Evolutionary conservation across 1,140 invertebrate species (phyloP), one percentile per base, ranked within the genome.

Genomic region (Centruroides sculpturatus): DNA sequence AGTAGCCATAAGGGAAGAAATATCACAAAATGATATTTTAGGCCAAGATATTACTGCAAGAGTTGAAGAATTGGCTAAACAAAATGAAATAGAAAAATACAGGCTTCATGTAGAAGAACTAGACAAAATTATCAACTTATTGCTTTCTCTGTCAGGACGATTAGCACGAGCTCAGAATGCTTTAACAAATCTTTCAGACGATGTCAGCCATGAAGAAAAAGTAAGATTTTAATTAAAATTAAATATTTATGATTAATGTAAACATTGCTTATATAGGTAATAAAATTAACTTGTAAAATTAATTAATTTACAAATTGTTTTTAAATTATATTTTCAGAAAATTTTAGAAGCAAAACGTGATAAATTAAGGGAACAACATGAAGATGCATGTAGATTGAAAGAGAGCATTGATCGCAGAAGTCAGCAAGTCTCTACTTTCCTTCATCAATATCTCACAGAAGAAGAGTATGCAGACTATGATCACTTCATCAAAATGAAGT

Each of bases 401-500:
- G 81, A 81, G 59, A 86, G 85, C 71, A 91, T 92, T 63, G 88
- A 92, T 71, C 80, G 83, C 55, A 80, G 89, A 35, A 85, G 86
- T 67, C 74, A 80, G n/a, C 83, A 80, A 70, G 84, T 93, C 10
- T 82, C 84, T 7, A 79, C 79, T 46, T 82, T 89, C 60, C 76
- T 93, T 52, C 78, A 80, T 57, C 84, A 87, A 71, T 86, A 87
- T 73, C 77, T 93, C 59, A 80, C 79, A 60, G 77, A 81, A 12
- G 83, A 86, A 56, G 83, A 90, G 68, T 87, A 83, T 71, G 82
- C 83, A 35, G 87, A 92, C 68, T 92, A 90, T 70, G 83, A 87
- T 67, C 85, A 90, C 71, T 92, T 89, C 72, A 86, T 92, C 67
- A 87, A 86, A 69, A 91, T 90, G 86, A 92, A 92, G 78, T 85